phyloP scores from a whole-genome alignment of 2,113 vertebrate genomes.

The Mixornis gularis region DNA sequence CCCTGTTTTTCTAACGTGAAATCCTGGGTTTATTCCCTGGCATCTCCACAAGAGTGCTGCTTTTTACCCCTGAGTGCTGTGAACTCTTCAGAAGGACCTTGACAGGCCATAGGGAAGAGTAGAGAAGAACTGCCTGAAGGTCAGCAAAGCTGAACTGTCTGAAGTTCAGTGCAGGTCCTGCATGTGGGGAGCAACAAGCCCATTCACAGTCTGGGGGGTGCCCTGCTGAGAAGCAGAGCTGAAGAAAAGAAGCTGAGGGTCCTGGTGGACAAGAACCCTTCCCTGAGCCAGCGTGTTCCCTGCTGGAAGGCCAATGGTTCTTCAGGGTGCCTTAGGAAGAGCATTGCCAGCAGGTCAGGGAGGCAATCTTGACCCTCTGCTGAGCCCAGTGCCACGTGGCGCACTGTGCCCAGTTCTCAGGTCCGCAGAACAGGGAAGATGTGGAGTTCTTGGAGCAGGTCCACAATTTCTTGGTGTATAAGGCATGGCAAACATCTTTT shows the following conservation, averaged over 20 bases:
- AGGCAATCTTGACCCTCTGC: not conserved
- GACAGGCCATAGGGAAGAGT: not conserved
- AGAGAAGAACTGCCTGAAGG: too few species aligned
- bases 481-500: not conserved
- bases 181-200: accelerated
- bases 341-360: not conserved
- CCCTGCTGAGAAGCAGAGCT: not conserved
- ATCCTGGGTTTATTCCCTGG: not conserved
- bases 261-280: not conserved
- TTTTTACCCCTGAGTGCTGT: not conserved
- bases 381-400: not conserved
- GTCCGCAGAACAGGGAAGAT: not conserved
- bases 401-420: too few species aligned
- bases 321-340: not conserved
- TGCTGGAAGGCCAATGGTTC: too few species aligned
- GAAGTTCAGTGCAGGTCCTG: not conserved
- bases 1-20: not conserved
- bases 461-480: not conserved
- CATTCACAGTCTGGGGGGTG: not conserved
- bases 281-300: not conserved
- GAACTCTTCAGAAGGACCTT: not conserved
- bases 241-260: not conserved
- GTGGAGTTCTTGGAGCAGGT: not conserved
- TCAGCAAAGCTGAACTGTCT: not conserved
- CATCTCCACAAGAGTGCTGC: not conserved